Evolutionary conservation across 2,888 invertebrate genomes (phyloP), one percentile per base, ranked within the genome.

Genomic region (Ornithoptera priamus): DNA sequence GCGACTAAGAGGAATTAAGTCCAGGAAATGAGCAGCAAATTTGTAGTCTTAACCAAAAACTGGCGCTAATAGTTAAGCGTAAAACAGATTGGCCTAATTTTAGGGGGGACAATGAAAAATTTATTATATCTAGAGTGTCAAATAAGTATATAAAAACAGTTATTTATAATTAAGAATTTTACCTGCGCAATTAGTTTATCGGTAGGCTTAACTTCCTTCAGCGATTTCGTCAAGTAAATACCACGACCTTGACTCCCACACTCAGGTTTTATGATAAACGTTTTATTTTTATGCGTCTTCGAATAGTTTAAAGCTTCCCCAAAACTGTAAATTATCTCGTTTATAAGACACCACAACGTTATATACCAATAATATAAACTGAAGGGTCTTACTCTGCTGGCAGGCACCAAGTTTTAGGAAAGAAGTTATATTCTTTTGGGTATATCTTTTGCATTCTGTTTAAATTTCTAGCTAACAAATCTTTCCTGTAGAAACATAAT

Each of bases 331-430:
- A 24, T 67, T 5, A 65, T 46, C 30, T n/a, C 53, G 18, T 65
- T 58, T 58, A 22, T 22, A 22, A 22, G 22, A n/a, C 22, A 58
- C 22, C 12, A 22, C 46, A 63, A 2, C 15, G 15, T 56, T 53
- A 36, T 0, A 12, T 17, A 24, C 58, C 30, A 63, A 59, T 36
- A 63, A 24, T 59, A 58, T 56, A 20, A 61, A 70, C 3, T 17
- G 17, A n/a, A 36, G 36, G 53, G 20, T 93, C 95, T 94, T 91
- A 97, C 97, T 98, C 97, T 24, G 97, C 96, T 39, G 98, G 98
- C 75, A 98, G 94, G 85, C 97, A 97, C 98, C 98, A 98, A 12
- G 98, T 97, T 90, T 96, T 97, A 0, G 98, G 98, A 84, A 97
- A 98, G 83, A 98, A 97, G 81, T 96, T 96, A 85, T 98, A 98